Conservation (phyloP, 2,888 invertebrate species). For the Frankliniella intonsa region DNA sequence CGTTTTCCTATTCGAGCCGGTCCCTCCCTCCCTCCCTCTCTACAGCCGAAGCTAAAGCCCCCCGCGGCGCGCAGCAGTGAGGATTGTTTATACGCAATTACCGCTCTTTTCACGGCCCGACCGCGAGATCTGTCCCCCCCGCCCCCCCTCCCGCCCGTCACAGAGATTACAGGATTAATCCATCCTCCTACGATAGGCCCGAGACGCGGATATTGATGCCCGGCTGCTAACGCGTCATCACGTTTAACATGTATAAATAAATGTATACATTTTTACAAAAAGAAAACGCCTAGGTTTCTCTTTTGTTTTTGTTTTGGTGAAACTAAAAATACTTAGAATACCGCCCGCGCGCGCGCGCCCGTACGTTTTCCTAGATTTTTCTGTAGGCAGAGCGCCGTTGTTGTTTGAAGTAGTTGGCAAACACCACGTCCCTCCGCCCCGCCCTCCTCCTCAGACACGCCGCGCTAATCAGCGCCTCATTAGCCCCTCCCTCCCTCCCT, state of each 20-base stretch:
- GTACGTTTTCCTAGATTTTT: too few relatives aligned
- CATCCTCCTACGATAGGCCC: neutral
- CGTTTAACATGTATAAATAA: too few relatives aligned
- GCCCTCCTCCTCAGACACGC: neutral
- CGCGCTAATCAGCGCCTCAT: slow-evolving; percentile 1
- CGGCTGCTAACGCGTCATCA: too few relatives aligned
- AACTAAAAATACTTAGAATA: too few relatives aligned
- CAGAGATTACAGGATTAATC: neutral
- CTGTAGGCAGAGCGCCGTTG: too few relatives aligned
- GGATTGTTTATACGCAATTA: neutral
- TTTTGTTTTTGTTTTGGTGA: too few relatives aligned
- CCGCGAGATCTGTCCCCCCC: neutral
- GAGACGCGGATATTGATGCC: too few relatives aligned
- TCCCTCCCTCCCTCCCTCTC: neutral
- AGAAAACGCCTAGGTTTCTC: too few relatives aligned
- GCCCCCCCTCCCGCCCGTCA: neutral
- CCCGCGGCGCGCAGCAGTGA: neutral
- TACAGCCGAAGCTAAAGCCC: neutral
- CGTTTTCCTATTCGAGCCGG: neutral
- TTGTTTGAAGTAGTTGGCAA: too few relatives aligned
- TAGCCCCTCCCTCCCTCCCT: neutral
- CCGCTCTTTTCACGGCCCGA: neutral
- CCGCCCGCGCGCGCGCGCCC: too few relatives aligned
- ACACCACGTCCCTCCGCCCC: neutral
- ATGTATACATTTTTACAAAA: too few relatives aligned